A percentile compares a stretch with the other conserved stretches of the same genome.
These are phyloP conservation scores for Harpagus bidentatus DNA, from an alignment of 2,113 vertebrate species.

Conservation along the genomic window DNA sequence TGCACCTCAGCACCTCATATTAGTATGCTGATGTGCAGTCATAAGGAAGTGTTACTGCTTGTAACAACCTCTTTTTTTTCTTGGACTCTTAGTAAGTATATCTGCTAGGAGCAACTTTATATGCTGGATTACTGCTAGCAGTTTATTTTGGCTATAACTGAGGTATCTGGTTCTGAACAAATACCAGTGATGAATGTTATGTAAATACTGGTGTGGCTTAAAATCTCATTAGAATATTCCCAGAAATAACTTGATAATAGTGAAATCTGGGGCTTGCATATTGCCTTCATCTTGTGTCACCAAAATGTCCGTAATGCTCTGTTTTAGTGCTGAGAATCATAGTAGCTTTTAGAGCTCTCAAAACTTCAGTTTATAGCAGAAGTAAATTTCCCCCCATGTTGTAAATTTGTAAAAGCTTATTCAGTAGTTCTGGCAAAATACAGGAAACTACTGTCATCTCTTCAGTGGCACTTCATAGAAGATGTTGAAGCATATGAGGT, in stretches of 20 bases:
- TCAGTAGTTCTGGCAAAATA: neutral
- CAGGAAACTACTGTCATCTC: slow-evolving; percentile 10
- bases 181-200: slow-evolving; percentile 6
- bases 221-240: slow-evolving; percentile 31
- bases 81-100: neutral
- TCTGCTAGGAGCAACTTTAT: neutral
- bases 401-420: neutral
- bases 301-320: neutral
- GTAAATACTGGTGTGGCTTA: neutral
- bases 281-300: neutral
- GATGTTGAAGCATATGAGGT: neutral
- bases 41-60: neutral
- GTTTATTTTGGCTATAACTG: slow-evolving; percentile 29
- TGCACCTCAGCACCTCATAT: neutral
- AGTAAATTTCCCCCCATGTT: neutral
- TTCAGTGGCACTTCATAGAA: slow-evolving; percentile 8
- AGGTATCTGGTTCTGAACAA: neutral
- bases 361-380: neutral
- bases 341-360: neutral
- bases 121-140: neutral
- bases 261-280: neutral
- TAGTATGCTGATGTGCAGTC: neutral
- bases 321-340: neutral
- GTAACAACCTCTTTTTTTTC: neutral
- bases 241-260: slow-evolving; percentile 20